Percentiles rank a stretch among this genome's conserved stretches.
These are phyloP conservation scores for Drosophila athabasca DNA, from an alignment of 1,140 invertebrate genomes.

Conservation along the genomic window DNA sequence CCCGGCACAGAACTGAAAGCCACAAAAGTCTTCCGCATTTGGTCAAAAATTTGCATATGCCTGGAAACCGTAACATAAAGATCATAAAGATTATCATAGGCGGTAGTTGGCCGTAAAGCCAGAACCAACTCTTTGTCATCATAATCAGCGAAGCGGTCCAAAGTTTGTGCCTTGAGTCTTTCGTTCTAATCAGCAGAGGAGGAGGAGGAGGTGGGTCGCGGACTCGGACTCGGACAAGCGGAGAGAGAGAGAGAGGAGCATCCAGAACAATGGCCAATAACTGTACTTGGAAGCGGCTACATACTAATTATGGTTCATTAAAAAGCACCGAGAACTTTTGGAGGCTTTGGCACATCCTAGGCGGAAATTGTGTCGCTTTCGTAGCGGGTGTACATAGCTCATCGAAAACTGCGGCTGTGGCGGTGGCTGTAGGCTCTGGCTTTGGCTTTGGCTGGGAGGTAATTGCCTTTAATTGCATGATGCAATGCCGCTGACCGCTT, in stretches of 20 bases:
- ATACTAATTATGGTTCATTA: conserved; percentile 75
- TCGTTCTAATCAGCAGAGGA: conserved; percentile 56
- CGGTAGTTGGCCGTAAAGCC: too few relatives aligned
- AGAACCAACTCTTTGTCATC: conserved; percentile 24
- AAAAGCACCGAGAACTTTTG: conserved; percentile 54
- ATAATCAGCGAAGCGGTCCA: conserved; percentile 61
- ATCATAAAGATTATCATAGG: conserved; percentile 63
- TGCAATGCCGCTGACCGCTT: conserved; percentile 34
- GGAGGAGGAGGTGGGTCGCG: conserved; percentile 47
- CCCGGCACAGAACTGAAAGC: background rate
- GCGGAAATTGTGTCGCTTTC: conserved; percentile 70
- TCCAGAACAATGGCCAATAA: conserved; percentile 77
- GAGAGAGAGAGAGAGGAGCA: background rate
- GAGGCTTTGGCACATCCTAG: conserved; percentile 66
- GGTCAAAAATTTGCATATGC: conserved; percentile 49
- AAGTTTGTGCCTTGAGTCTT: conserved; percentile 56
- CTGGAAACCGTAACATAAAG: conserved; percentile 14
- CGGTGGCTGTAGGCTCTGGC: background rate
- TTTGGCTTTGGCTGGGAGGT: conserved; percentile 26
- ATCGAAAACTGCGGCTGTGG: background rate
- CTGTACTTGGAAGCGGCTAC: conserved; percentile 53
- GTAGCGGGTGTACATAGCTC: conserved; percentile 7
- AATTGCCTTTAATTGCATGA: conserved; percentile 74
- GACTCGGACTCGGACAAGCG: background rate
- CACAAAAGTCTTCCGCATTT: conserved; percentile 62